Percentiles rank a stretch among this genome's conserved stretches.
phyloP scores from a whole-genome alignment of 2,797 vertebrate genomes.

The Micrastur ruficollis region DNA sequence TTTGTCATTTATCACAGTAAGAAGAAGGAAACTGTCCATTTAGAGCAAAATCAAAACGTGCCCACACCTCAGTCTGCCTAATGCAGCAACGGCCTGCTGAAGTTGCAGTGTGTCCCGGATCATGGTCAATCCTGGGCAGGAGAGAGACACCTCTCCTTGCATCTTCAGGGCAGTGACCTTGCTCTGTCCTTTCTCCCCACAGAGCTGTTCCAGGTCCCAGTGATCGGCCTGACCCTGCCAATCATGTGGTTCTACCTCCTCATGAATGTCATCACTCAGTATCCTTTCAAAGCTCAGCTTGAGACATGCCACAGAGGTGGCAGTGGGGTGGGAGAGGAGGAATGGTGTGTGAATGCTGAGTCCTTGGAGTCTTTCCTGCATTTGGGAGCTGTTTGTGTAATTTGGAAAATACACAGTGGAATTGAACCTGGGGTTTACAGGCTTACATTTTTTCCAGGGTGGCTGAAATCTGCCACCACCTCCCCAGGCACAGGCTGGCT shows the following conservation, averaged over 20 bases:
- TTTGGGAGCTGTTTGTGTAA: background rate
- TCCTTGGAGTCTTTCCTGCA: background rate
- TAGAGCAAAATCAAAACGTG: background rate
- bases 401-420: background rate
- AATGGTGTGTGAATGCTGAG: accelerated
- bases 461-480: background rate
- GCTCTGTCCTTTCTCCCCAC: background rate
- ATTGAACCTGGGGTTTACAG: background rate
- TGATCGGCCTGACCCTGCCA: conserved; percentile 79
- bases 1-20: background rate
- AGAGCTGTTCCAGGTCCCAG: conserved; percentile 84
- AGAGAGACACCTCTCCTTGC: background rate
- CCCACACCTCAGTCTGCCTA: background rate
- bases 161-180: background rate
- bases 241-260: conserved; percentile 95
- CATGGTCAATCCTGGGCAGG: accelerated
- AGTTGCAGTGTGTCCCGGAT: background rate
- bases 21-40: background rate
- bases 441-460: background rate
- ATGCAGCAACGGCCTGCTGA: background rate
- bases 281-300: conserved; percentile 79
- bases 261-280: conserved; percentile 95
- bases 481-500: background rate
- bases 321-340: background rate
- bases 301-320: accelerated